These are phyloP conservation scores for Xenopus petersii DNA, from an alignment of 2,797 vertebrate genomes.

Conservation along the genomic window DNA sequence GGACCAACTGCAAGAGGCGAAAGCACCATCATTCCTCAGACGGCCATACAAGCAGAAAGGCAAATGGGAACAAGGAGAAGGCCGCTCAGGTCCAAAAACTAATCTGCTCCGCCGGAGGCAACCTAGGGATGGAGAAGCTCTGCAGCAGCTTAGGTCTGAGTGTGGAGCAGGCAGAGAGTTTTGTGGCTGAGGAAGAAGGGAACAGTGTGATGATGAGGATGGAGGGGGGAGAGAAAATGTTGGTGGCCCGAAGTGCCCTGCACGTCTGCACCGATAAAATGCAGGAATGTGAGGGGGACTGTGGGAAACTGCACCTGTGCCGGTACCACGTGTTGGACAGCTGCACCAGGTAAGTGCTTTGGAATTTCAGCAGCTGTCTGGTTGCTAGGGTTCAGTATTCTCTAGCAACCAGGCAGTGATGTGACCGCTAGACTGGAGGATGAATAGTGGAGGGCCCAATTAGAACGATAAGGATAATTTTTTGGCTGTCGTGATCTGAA, in stretches of 20 bases:
- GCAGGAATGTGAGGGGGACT: slow-evolving; percentile 53
- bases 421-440: too few species aligned
- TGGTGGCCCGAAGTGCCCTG: slow-evolving; percentile 59
- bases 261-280: slow-evolving; percentile 68
- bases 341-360: slow-evolving; percentile 59
- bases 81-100: slow-evolving; percentile 18
- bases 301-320: slow-evolving; percentile 79
- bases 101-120: slow-evolving; percentile 61
- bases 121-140: slow-evolving; percentile 56
- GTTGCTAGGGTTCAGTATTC: too few species aligned
- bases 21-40: not conserved
- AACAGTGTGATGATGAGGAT: slow-evolving; percentile 35
- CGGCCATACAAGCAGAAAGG: not conserved
- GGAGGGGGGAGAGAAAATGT: slow-evolving; percentile 28
- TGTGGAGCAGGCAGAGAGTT: slow-evolving; percentile 32
- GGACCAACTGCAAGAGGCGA: not conserved
- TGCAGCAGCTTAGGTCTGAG: slow-evolving; percentile 30
- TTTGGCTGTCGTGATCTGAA: too few species aligned
- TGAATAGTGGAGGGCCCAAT: too few species aligned
- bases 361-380: too few species aligned
- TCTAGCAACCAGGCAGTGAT: too few species aligned
- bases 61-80: too few species aligned
- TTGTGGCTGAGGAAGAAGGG: slow-evolving; percentile 5
- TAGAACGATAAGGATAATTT: too few species aligned
- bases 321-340: slow-evolving; percentile 74